Percentiles rank a stretch among this genome's conserved stretches.
Evolutionary conservation across 2,797 vertebrate genomes (phyloP).

Genomic region (Xiphorhynchus erythropygius): DNA sequence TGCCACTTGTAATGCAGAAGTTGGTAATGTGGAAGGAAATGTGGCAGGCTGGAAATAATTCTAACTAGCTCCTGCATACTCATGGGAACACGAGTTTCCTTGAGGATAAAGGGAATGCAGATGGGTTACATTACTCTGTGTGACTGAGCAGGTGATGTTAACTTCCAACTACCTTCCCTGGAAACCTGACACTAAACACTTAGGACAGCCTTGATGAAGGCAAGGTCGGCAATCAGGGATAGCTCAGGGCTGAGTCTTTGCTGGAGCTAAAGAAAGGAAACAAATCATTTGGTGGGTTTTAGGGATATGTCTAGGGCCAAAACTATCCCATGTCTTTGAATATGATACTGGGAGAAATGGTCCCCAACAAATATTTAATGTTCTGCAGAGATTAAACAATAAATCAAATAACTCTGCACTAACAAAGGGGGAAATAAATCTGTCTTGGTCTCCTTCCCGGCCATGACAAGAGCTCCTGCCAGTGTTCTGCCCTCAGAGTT

Average conservation of each 20-base stretch:
- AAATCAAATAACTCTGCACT: not conserved
- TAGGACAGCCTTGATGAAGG: not conserved
- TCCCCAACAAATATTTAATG: not conserved
- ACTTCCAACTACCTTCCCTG: not conserved
- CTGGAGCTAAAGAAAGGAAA: not conserved
- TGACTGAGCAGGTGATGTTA: constrained; percentile 3
- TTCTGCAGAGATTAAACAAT: not conserved
- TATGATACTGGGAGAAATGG: not conserved
- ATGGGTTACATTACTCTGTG: constrained; percentile 26
- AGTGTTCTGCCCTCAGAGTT: not conserved
- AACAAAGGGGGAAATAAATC: not conserved
- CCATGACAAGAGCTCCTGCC: not conserved
- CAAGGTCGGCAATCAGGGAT: not conserved
- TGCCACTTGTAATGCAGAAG: not conserved
- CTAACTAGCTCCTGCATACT: not conserved
- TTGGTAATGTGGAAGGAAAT: not conserved
- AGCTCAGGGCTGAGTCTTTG: not conserved
- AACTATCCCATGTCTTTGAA: not conserved
- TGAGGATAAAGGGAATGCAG: constrained; percentile 28
- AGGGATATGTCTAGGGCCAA: not conserved
- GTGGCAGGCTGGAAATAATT: not conserved
- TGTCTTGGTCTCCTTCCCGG: not conserved
- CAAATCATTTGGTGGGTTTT: not conserved
- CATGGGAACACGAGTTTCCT: not conserved
- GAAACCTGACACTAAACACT: not conserved